phyloP scores from a whole-genome alignment of 35 echinoderm and acorn worm species.

The Chiridota heheva region DNA sequence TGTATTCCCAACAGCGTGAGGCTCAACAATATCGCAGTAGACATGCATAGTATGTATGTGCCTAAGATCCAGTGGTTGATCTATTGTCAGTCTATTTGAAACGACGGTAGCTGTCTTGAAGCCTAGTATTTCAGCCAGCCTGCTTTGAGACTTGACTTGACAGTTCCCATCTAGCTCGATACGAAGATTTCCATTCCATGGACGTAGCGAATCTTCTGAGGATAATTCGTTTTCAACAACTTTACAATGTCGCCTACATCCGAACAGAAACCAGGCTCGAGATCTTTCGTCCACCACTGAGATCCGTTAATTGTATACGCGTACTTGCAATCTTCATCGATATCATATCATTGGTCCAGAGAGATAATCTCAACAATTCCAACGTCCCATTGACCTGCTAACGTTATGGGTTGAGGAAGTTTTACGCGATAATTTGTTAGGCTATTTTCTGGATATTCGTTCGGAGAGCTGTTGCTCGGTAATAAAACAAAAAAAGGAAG shows the following conservation, averaged over 20 bases:
- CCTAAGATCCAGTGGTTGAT: slow-evolving; percentile 1
- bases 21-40: slow-evolving; percentile 65
- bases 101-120: slow-evolving; percentile 2
- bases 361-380: slow-evolving; percentile 17
- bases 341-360: slow-evolving; percentile 30
- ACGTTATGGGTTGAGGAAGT: slow-evolving; percentile 26
- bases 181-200: slow-evolving; percentile 18
- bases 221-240: neutral
- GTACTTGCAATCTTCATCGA: slow-evolving; percentile 5
- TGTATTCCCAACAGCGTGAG: slow-evolving; percentile 42
- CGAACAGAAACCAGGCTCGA: slow-evolving; percentile 23
- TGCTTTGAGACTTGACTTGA: slow-evolving; percentile 6
- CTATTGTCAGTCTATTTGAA: neutral
- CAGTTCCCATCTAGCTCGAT: neutral
- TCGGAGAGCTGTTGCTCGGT: slow-evolving; percentile 32
- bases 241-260: slow-evolving; percentile 24
- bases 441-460: slow-evolving; percentile 15
- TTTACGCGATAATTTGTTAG: slow-evolving; percentile 39
- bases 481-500: slow-evolving; percentile 3
- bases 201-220: slow-evolving; percentile 9
- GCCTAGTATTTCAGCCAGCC: slow-evolving; percentile 26
- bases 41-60: slow-evolving; percentile 40
- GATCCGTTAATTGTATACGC: neutral
- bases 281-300: slow-evolving; percentile 3
- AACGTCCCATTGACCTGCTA: slow-evolving; percentile 26